Percentiles rank a stretch among this genome's conserved stretches.
phyloP scores from a whole-genome alignment of 2,113 vertebrate genomes.

The Brachirus orientalis region DNA sequence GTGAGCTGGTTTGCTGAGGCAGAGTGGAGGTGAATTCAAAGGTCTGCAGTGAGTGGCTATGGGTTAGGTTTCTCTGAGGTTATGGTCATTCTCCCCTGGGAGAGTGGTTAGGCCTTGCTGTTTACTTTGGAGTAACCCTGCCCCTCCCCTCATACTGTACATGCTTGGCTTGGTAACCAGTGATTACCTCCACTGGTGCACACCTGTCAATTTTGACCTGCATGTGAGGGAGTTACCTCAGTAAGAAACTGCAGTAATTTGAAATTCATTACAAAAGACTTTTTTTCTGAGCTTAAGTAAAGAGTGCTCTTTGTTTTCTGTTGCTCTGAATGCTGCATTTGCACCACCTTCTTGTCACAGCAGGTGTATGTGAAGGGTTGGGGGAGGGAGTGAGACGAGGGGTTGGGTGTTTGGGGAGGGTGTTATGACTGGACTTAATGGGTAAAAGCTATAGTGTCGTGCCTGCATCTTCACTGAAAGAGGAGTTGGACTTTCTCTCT shows the following conservation, averaged over 20 bases:
- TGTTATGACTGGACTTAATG: slow-evolving; percentile 61
- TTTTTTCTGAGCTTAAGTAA: not conserved
- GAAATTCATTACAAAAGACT: slow-evolving; percentile 5
- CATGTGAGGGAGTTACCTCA: slow-evolving; percentile 10
- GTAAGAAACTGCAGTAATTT: not conserved
- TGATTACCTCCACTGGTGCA: slow-evolving; percentile 58
- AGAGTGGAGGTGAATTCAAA: slow-evolving; percentile 70
- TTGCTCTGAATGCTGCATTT: slow-evolving; percentile 30
- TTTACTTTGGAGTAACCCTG: slow-evolving; percentile 78
- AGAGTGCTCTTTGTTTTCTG: slow-evolving; percentile 13
- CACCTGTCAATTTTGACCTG: slow-evolving; percentile 64
- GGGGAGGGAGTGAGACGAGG: slow-evolving; percentile 12
- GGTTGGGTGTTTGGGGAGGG: slow-evolving; percentile 58
- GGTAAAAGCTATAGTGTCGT: slow-evolving; percentile 63
- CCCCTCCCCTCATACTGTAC: slow-evolving; percentile 60
- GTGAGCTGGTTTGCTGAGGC: slow-evolving; percentile 76
- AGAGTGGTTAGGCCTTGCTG: slow-evolving; percentile 80
- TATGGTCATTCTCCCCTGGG: slow-evolving; percentile 82
- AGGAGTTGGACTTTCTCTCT: slow-evolving; percentile 64
- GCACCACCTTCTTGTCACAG: slow-evolving; percentile 70
- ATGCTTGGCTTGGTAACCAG: slow-evolving; percentile 56
- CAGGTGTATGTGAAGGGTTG: slow-evolving; percentile 71
- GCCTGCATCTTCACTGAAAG: slow-evolving; percentile 72
- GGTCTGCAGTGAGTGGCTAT: slow-evolving; percentile 76
- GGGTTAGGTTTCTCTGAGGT: slow-evolving; percentile 83